Evolutionary conservation across 2,113 vertebrate genomes (phyloP), one percentile per base, ranked within the genome.

Genomic region (Takifugu bimaculatus): DNA sequence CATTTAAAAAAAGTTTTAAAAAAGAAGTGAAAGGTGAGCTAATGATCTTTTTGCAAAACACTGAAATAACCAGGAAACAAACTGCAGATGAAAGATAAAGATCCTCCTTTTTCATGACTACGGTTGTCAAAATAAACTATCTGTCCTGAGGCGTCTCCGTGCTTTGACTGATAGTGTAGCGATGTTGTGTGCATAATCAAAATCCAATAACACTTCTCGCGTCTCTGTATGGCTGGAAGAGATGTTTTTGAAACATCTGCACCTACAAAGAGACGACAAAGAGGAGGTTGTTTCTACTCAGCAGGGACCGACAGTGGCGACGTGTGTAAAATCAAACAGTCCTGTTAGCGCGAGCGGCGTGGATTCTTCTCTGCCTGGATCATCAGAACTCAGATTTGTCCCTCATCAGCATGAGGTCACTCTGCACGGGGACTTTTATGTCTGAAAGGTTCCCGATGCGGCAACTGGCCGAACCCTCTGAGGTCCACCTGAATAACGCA

Each of bases 401-500:
- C 29, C 29, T 6, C 29, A 32, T 32, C 29, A 5, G 5, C 29
- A 4, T 32, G 29, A 32, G 29, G 7, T 32, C 29, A 29, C 20
- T 20, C 20, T 20, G 20, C 20, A 20, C 29, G 29, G 5, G 29
- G 29, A 29, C 29, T 9, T 43, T 7, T 13, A 26, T 47, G 39
- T 65, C 53, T 54, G 50, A 44, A 13, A 35, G 60, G 57, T 53
- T 20, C 1, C 5, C 60, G 54, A 63, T 49, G 54, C 52, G 35
- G 25, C 15, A 52, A 35, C n/a, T 13, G 42, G 45, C 63, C 29
- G 63, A 74, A 5, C 29, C 29, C 56, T 53, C 57, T 70, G 65
- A 66, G 67, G 54, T 74, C 70, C 74, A 56, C 45, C 56, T 68
- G 72, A 75, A 79, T 80, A 78, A 77, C 68, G 47, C 51, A 3